A percentile compares a stretch with the other conserved stretches of the same genome.
These are phyloP conservation scores for Drosophila vallismaia DNA, from an alignment of 2,888 invertebrate genomes.

Conservation along the genomic window DNA sequence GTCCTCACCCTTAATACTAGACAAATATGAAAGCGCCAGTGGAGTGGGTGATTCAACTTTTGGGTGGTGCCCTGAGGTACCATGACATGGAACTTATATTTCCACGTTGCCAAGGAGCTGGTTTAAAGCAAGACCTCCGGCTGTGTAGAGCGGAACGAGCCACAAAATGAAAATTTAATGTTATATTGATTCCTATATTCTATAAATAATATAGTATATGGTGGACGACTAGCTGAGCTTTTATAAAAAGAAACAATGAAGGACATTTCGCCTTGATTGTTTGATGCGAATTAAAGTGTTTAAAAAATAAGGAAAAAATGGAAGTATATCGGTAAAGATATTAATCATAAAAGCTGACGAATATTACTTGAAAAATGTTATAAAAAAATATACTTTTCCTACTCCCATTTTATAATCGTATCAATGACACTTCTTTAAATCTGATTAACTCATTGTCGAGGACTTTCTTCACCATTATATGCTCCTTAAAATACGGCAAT, in stretches of 20 bases:
- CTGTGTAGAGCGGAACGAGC: constrained; percentile 30
- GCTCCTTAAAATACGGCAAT: constrained; percentile 22
- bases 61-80: constrained; percentile 9
- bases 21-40: constrained; percentile 48
- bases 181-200: constrained; percentile 37
- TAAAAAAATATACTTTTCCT: background rate
- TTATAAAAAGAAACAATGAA: background rate
- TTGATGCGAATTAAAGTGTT: background rate
- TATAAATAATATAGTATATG: constrained; percentile 27
- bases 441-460: background rate
- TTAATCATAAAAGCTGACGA: too few species aligned
- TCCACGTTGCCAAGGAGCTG: constrained; percentile 39
- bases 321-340: too few species aligned
- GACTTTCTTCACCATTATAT: constrained; percentile 2
- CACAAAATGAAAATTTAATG: constrained; percentile 42
- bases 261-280: background rate
- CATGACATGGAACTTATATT: constrained; percentile 57
- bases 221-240: background rate
- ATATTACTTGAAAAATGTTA: too few species aligned
- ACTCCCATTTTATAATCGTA: background rate
- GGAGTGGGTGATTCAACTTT: background rate
- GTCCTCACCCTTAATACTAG: constrained; percentile 56
- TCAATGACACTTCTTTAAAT: background rate
- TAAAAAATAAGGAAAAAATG: background rate
- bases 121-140: constrained; percentile 54